phyloP scores from a whole-genome alignment of 2,113 vertebrate genomes.

The Gallinago undulata region DNA sequence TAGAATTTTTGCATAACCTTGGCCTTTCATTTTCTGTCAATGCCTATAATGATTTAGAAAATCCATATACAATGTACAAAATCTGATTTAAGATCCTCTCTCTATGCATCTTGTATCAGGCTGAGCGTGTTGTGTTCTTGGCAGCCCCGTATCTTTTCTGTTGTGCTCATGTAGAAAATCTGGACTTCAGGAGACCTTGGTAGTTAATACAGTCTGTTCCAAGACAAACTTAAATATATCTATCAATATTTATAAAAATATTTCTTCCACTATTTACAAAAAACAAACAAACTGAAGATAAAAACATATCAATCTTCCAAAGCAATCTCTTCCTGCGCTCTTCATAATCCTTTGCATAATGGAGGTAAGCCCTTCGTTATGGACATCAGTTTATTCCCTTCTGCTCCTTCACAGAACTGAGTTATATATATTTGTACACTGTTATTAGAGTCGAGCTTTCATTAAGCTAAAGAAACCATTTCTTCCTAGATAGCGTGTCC shows the following conservation, averaged over 20 bases:
- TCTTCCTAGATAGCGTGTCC: background rate
- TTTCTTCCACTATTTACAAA: background rate
- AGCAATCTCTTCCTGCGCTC: background rate
- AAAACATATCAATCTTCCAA: background rate
- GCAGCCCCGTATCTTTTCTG: background rate
- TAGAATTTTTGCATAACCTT: background rate
- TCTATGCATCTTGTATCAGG: background rate
- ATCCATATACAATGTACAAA: background rate
- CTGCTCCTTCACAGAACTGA: background rate
- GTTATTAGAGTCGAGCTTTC: background rate
- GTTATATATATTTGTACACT: background rate
- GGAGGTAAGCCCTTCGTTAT: background rate
- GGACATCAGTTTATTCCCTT: background rate
- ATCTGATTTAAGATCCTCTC: background rate
- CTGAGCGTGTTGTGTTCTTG: background rate
- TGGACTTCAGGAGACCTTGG: background rate
- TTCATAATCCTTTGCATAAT: background rate
- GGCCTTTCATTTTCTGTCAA: background rate
- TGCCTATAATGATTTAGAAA: background rate
- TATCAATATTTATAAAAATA: background rate
- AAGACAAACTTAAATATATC: background rate
- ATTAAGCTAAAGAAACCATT: background rate
- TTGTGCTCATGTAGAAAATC: background rate
- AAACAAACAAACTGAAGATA: background rate
- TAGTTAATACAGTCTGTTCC: background rate